A percentile compares a stretch with the other conserved stretches of the same genome.
phyloP scores from a whole-genome alignment of 2,113 vertebrate species.

The Corythaeola cristata region DNA sequence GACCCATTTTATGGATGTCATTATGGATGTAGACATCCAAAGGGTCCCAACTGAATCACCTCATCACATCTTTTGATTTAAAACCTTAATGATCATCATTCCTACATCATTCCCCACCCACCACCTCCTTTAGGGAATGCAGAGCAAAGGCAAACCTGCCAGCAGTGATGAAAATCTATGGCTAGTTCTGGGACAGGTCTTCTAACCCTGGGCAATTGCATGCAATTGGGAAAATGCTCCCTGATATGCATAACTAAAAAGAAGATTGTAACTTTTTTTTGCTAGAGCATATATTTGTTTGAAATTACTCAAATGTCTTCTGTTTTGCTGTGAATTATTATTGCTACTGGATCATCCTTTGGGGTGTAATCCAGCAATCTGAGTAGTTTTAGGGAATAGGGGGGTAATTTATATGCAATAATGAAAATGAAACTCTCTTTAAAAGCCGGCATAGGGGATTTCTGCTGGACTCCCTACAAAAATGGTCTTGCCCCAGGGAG shows the following conservation, averaged over 20 bases:
- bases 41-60: not conserved
- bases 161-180: not conserved
- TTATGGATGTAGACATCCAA: not conserved
- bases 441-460: not conserved
- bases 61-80: not conserved
- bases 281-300: not conserved
- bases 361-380: not conserved
- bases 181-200: not conserved
- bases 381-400: not conserved
- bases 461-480: not conserved
- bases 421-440: not conserved
- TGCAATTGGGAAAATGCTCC: not conserved
- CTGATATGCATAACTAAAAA: not conserved
- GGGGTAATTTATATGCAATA: not conserved
- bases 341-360: not conserved
- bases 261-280: not conserved
- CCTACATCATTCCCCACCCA: no score
- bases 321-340: not conserved
- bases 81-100: not conserved
- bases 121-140: not conserved
- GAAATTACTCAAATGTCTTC: not conserved
- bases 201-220: not conserved
- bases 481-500: not conserved
- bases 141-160: not conserved
- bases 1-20: not conserved